A percentile compares a stretch with the other conserved stretches of the same genome.
These are phyloP conservation scores for Acanthoscelides obtectus DNA, from an alignment of 2,888 invertebrate genomes.

Conservation along the genomic window DNA sequence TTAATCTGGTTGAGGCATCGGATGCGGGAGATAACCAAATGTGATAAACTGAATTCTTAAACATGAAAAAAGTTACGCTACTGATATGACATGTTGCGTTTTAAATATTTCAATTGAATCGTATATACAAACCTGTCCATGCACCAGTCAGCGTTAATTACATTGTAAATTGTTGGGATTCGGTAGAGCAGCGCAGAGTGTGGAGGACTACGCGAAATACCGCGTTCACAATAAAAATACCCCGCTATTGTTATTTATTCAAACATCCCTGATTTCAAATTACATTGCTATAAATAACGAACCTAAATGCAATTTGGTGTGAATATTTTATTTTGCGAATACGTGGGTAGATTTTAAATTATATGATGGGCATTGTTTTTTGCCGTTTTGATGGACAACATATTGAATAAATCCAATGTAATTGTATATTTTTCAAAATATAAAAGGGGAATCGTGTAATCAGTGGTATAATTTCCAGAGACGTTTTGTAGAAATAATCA, in stretches of 20 bases:
- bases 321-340: neutral
- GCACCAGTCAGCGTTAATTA: neutral
- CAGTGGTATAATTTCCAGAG: too few species aligned
- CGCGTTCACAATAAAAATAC: neutral
- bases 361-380: too few species aligned
- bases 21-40: too few species aligned
- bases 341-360: neutral
- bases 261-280: neutral
- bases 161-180: neutral
- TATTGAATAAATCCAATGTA: too few species aligned
- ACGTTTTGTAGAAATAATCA: too few species aligned
- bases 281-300: neutral
- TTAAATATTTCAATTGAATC: neutral
- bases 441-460: too few species aligned
- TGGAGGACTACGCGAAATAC: neutral
- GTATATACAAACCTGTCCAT: neutral
- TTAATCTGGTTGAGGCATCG: too few species aligned
- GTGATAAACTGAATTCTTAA: too few species aligned
- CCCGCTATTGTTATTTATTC: neutral
- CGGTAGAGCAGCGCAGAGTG: neutral
- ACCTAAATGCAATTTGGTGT: neutral
- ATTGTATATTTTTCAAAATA: too few species aligned
- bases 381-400: too few species aligned
- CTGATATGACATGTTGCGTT: neutral
- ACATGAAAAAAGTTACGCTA: neutral